Percentiles rank a stretch among this genome's conserved stretches.
phyloP scores from a whole-genome alignment of 2,113 vertebrate genomes.

The Andinoacara biseriatus region DNA sequence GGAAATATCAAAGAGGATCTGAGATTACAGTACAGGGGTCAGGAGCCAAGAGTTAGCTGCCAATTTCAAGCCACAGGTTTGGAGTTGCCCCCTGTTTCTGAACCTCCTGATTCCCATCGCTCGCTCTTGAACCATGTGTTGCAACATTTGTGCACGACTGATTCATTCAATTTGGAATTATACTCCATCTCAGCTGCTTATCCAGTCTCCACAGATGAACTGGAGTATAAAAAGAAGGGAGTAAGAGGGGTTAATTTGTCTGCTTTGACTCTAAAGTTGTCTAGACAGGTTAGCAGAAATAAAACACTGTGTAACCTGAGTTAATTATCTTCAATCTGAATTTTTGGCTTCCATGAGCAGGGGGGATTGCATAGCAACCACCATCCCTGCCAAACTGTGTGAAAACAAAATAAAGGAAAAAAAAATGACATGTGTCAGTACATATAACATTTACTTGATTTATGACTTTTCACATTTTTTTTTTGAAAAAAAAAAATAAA shows the following conservation, averaged over 20 bases:
- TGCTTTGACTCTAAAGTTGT: conserved; percentile 15
- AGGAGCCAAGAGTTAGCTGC: conserved; percentile 76
- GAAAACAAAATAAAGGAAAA: conserved; percentile 27
- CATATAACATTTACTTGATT: background rate
- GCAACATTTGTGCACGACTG: conserved; percentile 19
- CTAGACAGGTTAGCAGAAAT: conserved; percentile 26
- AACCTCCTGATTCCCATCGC: conserved; percentile 13
- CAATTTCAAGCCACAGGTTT: conserved; percentile 64
- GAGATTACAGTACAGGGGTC: conserved; percentile 51
- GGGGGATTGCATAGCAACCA: conserved; percentile 68
- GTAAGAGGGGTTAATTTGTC: background rate
- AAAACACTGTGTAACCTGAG: conserved; percentile 21
- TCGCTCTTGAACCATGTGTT: conserved; percentile 20
- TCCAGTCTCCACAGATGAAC: conserved; percentile 20
- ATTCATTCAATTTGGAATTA: conserved; percentile 25
- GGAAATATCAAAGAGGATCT: conserved; percentile 20
- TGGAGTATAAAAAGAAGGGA: conserved; percentile 31
- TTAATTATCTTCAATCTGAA: conserved; percentile 41
- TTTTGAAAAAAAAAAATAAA: background rate
- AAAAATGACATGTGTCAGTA: conserved; percentile 14
- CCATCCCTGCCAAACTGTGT: conserved; percentile 45
- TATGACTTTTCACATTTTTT: background rate
- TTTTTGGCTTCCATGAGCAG: conserved; percentile 43
- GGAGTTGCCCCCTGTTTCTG: conserved; percentile 30
- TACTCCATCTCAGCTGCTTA: conserved; percentile 44